Conservation (phyloP, 2,888 invertebrate species). For the Kuschelorhynchus macadamiae region DNA sequence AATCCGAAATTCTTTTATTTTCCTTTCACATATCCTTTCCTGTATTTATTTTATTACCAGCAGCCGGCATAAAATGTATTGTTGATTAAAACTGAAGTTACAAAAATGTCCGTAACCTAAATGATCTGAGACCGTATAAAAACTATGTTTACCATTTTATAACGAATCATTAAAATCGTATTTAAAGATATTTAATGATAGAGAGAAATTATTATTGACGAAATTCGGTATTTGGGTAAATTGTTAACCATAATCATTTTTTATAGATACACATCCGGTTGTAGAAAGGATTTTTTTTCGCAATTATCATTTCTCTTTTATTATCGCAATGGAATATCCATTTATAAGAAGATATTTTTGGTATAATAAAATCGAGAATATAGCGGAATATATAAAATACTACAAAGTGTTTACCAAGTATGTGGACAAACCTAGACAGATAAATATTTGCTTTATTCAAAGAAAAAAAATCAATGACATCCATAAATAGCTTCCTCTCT, state of each 20-base stretch:
- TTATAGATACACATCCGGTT: slow-evolving; percentile 5
- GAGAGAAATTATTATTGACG: slow-evolving; percentile 17
- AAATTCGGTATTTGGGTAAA: slow-evolving; percentile 25
- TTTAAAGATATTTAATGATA: slow-evolving; percentile 35
- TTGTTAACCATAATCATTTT: slow-evolving; percentile 11
- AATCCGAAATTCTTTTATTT: slow-evolving; percentile 16
- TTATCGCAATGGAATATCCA: neutral
- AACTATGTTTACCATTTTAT: slow-evolving; percentile 31
- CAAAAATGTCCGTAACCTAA: slow-evolving; percentile 39
- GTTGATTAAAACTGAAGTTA: slow-evolving; percentile 23
- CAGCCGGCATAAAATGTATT: slow-evolving; percentile 14
- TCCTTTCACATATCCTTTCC: slow-evolving; percentile 19
- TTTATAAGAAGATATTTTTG: too few relatives aligned
- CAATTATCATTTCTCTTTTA: slow-evolving; percentile 1
- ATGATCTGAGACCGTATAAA: slow-evolving; percentile 39
- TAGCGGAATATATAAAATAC: too few relatives aligned
- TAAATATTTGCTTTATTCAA: too few relatives aligned
- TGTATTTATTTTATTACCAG: slow-evolving; percentile 1
- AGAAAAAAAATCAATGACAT: too few relatives aligned
- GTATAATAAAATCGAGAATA: too few relatives aligned
- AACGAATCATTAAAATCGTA: slow-evolving; percentile 39
- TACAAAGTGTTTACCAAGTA: too few relatives aligned
- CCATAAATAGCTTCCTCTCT: too few relatives aligned
- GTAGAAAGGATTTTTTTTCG: slow-evolving; percentile 6
- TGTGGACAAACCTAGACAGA: too few relatives aligned